Evolutionary conservation across 2,113 vertebrate species (phyloP).

Genomic region (Perca schrenkii): DNA sequence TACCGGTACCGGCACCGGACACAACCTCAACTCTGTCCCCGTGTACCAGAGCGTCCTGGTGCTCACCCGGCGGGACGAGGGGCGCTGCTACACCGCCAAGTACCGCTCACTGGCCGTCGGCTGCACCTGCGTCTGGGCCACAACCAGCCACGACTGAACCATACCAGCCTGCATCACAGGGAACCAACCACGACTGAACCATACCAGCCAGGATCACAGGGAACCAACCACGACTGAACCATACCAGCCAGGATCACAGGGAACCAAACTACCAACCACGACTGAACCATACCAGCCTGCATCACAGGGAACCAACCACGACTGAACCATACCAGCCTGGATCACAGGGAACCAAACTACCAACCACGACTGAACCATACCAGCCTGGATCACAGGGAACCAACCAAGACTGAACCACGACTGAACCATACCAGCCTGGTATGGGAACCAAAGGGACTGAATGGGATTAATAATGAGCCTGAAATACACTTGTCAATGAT

Average conservation of each 20-base stretch:
- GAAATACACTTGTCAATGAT: too few species aligned
- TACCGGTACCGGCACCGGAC: too few species aligned
- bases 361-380: background rate
- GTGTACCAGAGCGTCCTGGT: constrained; percentile 76
- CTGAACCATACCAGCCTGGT: background rate
- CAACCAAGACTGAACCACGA: background rate
- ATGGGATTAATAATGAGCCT: too few species aligned
- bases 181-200: background rate
- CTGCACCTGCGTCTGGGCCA: constrained; percentile 77
- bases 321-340: too few species aligned
- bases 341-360: background rate
- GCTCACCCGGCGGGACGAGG: constrained; percentile 26
- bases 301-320: too few species aligned
- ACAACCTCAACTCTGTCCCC: constrained; percentile 72
- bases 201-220: too few species aligned
- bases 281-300: too few species aligned
- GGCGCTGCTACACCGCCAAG: constrained; percentile 55
- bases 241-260: too few species aligned
- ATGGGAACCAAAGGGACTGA: too few species aligned
- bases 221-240: too few species aligned
- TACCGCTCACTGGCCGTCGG: constrained; percentile 70
- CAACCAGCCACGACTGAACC: background rate
- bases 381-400: too few species aligned
- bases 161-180: background rate
- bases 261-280: too few species aligned